These are phyloP conservation scores for Apantesis nais DNA, from an alignment of 2,888 invertebrate species.

Conservation along the genomic window DNA sequence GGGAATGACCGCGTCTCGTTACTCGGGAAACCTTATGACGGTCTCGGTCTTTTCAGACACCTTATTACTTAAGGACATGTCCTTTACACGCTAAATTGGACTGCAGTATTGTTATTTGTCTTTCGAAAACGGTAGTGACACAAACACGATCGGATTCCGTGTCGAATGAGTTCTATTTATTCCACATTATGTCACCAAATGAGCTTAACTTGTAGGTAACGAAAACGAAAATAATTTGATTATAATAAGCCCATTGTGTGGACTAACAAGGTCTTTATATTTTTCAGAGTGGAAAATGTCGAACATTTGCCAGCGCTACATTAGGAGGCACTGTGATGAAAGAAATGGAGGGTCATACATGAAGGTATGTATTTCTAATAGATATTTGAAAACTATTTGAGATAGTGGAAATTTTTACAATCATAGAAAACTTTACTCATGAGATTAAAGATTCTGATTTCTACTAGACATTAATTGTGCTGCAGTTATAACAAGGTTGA, in stretches of 20 bases:
- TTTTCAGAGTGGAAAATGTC: conserved; percentile 79
- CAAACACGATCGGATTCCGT: neutral
- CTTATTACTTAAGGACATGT: conserved; percentile 29
- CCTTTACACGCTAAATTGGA: neutral
- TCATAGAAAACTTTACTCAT: neutral
- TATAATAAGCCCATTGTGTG: conserved; percentile 38
- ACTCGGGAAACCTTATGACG: conserved; percentile 26
- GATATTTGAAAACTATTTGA: neutral
- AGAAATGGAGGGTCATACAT: conserved; percentile 77
- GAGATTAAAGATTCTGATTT: neutral
- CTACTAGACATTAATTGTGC: too few relatives aligned
- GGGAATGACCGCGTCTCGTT: conserved; percentile 26
- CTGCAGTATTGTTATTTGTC: neutral
- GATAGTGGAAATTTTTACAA: neutral
- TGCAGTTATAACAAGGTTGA: too few relatives aligned
- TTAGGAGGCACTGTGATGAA: conserved; percentile 72
- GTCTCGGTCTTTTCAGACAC: conserved; percentile 31
- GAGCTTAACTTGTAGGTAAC: neutral
- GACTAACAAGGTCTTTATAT: conserved; percentile 51
- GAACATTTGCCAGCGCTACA: conserved; percentile 77
- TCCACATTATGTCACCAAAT: conserved; percentile 4
- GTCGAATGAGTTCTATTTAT: neutral
- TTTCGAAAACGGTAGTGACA: neutral
- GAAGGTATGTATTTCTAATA: conserved; percentile 63
- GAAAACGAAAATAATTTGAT: conserved; percentile 15